These are phyloP conservation scores for Neomorphus geoffroyi DNA, from an alignment of 2,797 vertebrate species.

Conservation along the genomic window DNA sequence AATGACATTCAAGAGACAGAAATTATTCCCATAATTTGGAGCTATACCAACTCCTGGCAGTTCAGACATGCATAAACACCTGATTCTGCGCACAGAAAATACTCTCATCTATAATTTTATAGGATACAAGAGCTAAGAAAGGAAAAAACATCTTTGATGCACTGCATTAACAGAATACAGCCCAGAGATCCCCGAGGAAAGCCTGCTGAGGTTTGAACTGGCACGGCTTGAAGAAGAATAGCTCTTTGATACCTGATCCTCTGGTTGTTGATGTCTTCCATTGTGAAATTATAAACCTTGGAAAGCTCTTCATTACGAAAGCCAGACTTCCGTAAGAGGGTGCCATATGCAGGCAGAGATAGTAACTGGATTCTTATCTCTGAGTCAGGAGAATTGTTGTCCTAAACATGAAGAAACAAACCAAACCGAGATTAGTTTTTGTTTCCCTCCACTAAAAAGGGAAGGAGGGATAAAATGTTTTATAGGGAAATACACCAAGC, in stretches of 20 bases:
- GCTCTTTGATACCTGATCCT: conserved; percentile 83
- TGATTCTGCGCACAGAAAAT: not conserved
- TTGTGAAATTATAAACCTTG: conserved; percentile 90
- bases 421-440: not conserved
- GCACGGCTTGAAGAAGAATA: not conserved
- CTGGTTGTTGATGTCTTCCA: conserved; percentile 90
- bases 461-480: not conserved
- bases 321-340: conserved; percentile 77
- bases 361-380: conserved; percentile 88
- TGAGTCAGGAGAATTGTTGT: conserved; percentile 84
- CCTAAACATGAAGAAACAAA: conserved; percentile 65
- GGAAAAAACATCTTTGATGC: not conserved
- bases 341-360: conserved; percentile 90
- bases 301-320: conserved; percentile 78
- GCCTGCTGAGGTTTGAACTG: not conserved
- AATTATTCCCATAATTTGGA: not conserved
- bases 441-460: not conserved
- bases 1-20: not conserved
- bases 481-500: not conserved
- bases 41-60: not conserved
- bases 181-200: not conserved
- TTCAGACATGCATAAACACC: not conserved
- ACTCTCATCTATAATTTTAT: not conserved
- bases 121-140: not conserved
- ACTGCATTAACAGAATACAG: not conserved